Evolutionary conservation across 2,888 invertebrate species (phyloP).

Genomic region (Heteromyza rotundicornis): DNA sequence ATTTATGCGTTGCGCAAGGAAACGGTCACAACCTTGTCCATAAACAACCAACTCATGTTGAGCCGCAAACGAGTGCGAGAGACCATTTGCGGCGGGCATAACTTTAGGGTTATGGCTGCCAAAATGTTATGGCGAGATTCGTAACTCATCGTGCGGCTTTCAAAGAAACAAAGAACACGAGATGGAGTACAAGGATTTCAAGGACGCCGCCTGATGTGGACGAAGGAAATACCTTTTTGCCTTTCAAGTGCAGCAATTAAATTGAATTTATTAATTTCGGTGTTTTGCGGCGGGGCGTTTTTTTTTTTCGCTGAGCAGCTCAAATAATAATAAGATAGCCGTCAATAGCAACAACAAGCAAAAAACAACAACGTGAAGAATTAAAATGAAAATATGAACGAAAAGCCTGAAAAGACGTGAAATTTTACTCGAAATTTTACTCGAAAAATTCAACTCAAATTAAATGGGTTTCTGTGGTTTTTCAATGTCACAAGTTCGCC

Average conservation of each 20-base stretch:
- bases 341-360: background rate
- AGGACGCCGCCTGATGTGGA: background rate
- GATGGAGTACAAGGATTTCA: background rate
- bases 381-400: background rate
- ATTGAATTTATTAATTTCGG: background rate
- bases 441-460: background rate
- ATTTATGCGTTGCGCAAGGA: background rate
- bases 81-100: too few relatives aligned
- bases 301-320: background rate
- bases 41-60: background rate
- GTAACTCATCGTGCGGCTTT: background rate
- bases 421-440: background rate
- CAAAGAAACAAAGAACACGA: background rate
- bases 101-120: background rate
- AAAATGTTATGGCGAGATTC: background rate
- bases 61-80: background rate
- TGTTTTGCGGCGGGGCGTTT: too few relatives aligned
- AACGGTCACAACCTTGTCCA: background rate
- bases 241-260: conserved; percentile 2
- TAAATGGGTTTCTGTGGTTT: background rate
- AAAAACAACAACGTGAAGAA: background rate
- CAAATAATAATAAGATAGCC: background rate
- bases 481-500: background rate
- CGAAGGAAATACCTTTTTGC: background rate
- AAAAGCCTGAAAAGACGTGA: background rate